phyloP scores from a whole-genome alignment of 2,797 vertebrate species.

The Muraenolepis orangiensis region DNA sequence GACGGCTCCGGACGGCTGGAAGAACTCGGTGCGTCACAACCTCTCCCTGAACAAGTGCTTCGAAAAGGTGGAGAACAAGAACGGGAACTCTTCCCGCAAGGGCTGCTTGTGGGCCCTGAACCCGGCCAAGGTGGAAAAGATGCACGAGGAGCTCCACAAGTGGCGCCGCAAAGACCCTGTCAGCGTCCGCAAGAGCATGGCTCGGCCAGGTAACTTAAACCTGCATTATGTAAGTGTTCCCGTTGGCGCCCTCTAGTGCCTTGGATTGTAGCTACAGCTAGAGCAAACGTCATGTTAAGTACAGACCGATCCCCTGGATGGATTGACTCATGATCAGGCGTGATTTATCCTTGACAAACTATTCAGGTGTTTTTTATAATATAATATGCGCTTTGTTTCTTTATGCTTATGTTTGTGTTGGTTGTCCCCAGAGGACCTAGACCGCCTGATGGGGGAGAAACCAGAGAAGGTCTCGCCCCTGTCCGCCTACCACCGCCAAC shows the following conservation, averaged over 20 bases:
- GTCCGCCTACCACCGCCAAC: constrained; percentile 36
- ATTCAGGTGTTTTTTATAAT: too few relatives aligned
- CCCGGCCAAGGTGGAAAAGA: constrained; percentile 93
- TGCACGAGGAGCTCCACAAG: constrained; percentile 97
- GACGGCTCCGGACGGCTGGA: constrained; percentile 99
- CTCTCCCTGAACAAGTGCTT: constrained; percentile 98
- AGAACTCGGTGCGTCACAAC: constrained; percentile 98
- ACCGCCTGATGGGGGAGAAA: constrained; percentile 84
- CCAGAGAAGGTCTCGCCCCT: constrained; percentile 69
- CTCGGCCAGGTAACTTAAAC: constrained; percentile 82
- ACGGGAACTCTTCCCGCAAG: constrained; percentile 86
- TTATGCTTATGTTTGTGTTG: not conserved
- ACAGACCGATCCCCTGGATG: too few relatives aligned
- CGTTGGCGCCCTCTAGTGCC: not conserved
- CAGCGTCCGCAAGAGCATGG: constrained; percentile 94
- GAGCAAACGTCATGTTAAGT: not conserved
- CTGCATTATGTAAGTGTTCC: not conserved
- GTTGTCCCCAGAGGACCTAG: constrained; percentile 82
- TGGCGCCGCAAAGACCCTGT: constrained; percentile 96
- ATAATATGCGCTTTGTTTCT: not conserved
- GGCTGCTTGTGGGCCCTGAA: constrained; percentile 97
- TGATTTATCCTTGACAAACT: too few relatives aligned
- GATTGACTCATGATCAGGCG: too few relatives aligned
- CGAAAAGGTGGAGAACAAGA: constrained; percentile 96
- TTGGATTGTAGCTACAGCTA: not conserved